Percentiles rank a stretch among this genome's conserved stretches.
Evolutionary conservation across 2,888 invertebrate genomes (phyloP).

Genomic region (Adelognathus sp.): DNA sequence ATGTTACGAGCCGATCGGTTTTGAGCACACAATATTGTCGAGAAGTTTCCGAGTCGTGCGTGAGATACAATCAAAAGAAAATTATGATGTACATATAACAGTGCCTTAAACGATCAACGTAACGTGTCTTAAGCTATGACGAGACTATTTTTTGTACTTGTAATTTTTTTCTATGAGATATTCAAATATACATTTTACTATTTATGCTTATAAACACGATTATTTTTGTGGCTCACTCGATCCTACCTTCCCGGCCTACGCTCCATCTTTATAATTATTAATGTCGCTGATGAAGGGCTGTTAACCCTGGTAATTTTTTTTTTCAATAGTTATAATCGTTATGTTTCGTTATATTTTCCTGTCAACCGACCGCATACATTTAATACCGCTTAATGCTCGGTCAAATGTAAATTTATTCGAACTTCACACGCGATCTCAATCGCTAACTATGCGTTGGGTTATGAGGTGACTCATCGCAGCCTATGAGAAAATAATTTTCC

Average conservation of each 20-base stretch:
- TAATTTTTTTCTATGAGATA: conserved; percentile 73
- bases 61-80: conserved; percentile 60
- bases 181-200: conserved; percentile 76
- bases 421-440: no score
- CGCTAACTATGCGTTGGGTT: no score
- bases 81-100: conserved; percentile 68
- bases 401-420: no score
- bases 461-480: background rate
- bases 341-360: no score
- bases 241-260: background rate
- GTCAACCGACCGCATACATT: no score
- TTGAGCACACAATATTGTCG: conserved; percentile 3
- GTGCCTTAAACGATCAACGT: conserved; percentile 70
- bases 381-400: no score
- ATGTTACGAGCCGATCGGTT: background rate
- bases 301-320: no score
- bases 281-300: no score
- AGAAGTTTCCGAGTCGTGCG: conserved; percentile 27
- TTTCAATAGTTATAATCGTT: no score
- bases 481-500: conserved; percentile 3
- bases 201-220: conserved; percentile 67
- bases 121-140: conserved; percentile 52
- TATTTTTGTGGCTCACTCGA: background rate
- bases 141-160: conserved; percentile 70
- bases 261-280: no score